These are phyloP conservation scores for Drosophila pallidifrons DNA, from an alignment of 1,140 invertebrate genomes.

Conservation along the genomic window DNA sequence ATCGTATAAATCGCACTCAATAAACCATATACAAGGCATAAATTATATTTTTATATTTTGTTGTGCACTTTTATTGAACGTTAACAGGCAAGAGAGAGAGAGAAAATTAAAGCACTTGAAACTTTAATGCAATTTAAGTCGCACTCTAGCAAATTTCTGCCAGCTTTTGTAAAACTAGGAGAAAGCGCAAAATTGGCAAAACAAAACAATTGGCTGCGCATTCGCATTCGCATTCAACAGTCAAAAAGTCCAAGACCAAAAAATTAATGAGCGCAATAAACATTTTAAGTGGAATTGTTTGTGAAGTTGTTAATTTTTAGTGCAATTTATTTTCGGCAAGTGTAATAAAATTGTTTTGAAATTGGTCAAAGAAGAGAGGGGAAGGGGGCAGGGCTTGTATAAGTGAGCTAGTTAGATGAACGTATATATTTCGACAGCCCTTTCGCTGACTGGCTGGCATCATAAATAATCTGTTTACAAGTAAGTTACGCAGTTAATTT, in stretches of 20 bases:
- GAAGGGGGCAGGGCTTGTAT: background rate
- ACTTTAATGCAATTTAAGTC: slow-evolving; percentile 71
- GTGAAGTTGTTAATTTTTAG: slow-evolving; percentile 83
- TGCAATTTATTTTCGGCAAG: slow-evolving; percentile 79
- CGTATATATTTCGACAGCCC: slow-evolving; percentile 20
- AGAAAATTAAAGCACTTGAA: slow-evolving; percentile 75
- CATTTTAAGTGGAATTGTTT: slow-evolving; percentile 84
- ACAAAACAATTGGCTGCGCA: slow-evolving; percentile 36
- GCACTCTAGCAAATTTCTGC: slow-evolving; percentile 41
- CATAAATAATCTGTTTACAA: slow-evolving; percentile 83
- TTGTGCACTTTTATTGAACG: slow-evolving; percentile 70
- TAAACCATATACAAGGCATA: slow-evolving; percentile 79
- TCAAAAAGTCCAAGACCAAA: slow-evolving; percentile 61
- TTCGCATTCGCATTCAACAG: slow-evolving; percentile 55
- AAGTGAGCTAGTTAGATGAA: slow-evolving; percentile 5
- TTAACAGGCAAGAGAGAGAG: slow-evolving; percentile 20
- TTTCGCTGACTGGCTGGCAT: slow-evolving; percentile 48
- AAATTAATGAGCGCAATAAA: slow-evolving; percentile 84
- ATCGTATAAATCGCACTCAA: slow-evolving; percentile 82
- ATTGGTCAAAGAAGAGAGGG: slow-evolving; percentile 47
- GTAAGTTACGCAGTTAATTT: slow-evolving; percentile 81
- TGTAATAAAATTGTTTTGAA: slow-evolving; percentile 75
- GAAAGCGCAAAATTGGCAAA: slow-evolving; percentile 17
- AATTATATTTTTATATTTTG: slow-evolving; percentile 76
- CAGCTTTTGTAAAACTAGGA: slow-evolving; percentile 31